Base-by-base conservation (phyloP, 2,113 vertebrate species). In the Felis chaus region DNA sequence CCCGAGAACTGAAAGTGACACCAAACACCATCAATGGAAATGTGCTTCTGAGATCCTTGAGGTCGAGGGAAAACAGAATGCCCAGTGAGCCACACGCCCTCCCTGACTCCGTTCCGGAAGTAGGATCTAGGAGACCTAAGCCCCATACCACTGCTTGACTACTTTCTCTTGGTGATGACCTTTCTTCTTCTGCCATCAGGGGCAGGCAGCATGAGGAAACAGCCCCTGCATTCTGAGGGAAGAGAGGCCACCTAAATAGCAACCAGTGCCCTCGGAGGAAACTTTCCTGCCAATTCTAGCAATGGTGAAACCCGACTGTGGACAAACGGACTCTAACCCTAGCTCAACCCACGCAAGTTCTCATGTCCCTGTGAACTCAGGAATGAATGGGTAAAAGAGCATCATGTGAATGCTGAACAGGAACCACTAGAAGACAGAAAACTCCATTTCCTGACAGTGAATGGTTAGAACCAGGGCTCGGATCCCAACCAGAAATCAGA, bases 81-180 rank as follows among this genome's bases (percentile, higher is more conserved):
- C 7, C 5, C 14, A 6, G 7, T 4, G 0, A 45, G 1, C 1
- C 6, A 3, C 10, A 5, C 6, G 11, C 3, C 33, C 50, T 27
- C 15, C n/a, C 3, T 3, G 12, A 4, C 16, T 69, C 36, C 15
- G 6, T 13, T 15, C 27, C 48, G 23, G 87, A 33, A 79, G 29
- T 12, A 31, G 33, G 78, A 45, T 39, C 69, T 6, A 66, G 23
- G 36, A 48, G 16, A 53, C 36, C 79, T 36, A 14, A 39, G 4
- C 10, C 14, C 19, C 61, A 29, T 2, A 13, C 23, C 45, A 8
- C 36, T 1, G 7, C 10, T 18, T 23, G 36, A 14, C 13, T 8
- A 7, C n/a, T 61, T 92, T 27, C 31, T 11, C 55, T 63, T 23
- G 12, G 50, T 27, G 21, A 66, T 6, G 57, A 41, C n/a, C 63